Conservation (phyloP, 2,888 invertebrate species). For the Meiosimyza platycephala region DNA sequence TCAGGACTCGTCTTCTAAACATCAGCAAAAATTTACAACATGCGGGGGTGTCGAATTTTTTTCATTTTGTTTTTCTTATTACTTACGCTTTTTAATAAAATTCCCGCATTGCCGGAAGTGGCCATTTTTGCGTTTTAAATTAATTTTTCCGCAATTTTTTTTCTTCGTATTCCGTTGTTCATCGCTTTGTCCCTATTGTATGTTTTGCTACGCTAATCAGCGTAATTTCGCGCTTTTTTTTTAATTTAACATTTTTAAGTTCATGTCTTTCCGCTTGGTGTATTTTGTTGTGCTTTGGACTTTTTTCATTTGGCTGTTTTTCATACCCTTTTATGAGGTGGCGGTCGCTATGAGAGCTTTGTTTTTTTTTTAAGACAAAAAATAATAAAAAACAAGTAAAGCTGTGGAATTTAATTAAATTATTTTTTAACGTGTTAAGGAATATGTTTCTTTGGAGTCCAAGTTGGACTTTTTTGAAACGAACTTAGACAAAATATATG, state of each 20-base stretch:
- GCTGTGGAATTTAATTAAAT: constrained; percentile 52
- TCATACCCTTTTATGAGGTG: constrained; percentile 46
- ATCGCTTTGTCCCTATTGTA: background rate
- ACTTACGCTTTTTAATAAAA: constrained; percentile 38
- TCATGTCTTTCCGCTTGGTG: background rate
- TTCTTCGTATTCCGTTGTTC: constrained; percentile 7
- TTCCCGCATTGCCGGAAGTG: constrained; percentile 49
- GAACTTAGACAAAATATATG: no score
- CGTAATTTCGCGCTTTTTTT: constrained; percentile 49
- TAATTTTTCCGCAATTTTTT: constrained; percentile 46
- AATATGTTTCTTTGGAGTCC: background rate
- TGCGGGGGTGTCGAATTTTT: background rate
- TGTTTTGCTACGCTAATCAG: constrained; percentile 47
- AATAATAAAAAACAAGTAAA: constrained; percentile 41
- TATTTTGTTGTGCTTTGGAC: constrained; percentile 9
- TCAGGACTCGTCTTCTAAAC: constrained; percentile 28
- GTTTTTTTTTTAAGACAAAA: constrained; percentile 40
- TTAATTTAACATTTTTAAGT: constrained; percentile 30
- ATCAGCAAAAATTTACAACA: no score
- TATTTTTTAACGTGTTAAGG: constrained; percentile 12
- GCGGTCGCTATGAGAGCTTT: constrained; percentile 43
- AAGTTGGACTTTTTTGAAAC: no score
- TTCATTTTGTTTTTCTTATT: background rate
- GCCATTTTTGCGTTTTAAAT: constrained; percentile 54
- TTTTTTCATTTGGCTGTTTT: constrained; percentile 8